Percentiles rank a stretch among this genome's conserved stretches.
These are phyloP conservation scores for Trachelipus rathkii DNA, from an alignment of 1,140 invertebrate species.

Conservation along the genomic window DNA sequence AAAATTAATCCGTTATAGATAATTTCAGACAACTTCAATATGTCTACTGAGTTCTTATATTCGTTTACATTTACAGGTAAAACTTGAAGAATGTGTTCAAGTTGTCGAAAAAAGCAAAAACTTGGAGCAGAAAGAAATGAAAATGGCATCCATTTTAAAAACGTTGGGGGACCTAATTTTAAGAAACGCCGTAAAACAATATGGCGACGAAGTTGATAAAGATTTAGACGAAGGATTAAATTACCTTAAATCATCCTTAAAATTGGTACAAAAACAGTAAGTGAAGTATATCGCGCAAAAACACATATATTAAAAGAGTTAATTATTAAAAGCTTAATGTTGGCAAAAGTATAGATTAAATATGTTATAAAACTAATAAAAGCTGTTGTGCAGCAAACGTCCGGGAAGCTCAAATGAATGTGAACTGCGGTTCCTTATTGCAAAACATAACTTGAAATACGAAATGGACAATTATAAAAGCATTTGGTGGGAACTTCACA, in stretches of 20 bases:
- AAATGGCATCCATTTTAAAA: background rate
- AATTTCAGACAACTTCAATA: no score
- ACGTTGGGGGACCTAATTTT: background rate
- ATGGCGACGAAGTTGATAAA: background rate
- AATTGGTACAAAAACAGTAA: background rate
- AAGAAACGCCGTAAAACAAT: background rate
- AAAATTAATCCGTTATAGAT: no score
- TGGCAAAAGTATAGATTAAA: no score
- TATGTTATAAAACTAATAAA: no score
- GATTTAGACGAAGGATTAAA: background rate
- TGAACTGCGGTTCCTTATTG: background rate
- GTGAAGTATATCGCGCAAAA: background rate
- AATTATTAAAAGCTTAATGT: no score
- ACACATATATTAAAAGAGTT: no score
- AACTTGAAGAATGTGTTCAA: background rate
- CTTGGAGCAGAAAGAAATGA: background rate
- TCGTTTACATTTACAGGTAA: background rate
- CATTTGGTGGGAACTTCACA: constrained; percentile 3
- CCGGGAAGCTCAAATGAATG: background rate
- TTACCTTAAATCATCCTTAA: background rate
- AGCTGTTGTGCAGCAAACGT: background rate
- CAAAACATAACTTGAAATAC: constrained; percentile 1
- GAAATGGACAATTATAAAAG: background rate
- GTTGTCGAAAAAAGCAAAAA: background rate
- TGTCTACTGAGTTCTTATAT: no score